Base-by-base conservation (phyloP, 2,113 vertebrate genomes). In the Albula goreensis region DNA sequence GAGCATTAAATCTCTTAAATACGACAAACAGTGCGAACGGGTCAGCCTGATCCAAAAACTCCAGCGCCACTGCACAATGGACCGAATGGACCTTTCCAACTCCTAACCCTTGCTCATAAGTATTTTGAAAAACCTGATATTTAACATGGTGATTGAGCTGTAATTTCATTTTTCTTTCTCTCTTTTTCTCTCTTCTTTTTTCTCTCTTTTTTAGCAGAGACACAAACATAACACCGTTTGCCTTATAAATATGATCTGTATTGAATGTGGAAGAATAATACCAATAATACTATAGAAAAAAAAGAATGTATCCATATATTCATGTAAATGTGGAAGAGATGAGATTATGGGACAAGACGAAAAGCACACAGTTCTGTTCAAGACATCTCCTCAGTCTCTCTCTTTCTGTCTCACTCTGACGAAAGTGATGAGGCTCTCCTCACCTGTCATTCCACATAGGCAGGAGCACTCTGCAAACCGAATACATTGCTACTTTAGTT, bases 271-370 rank as follows among this genome's bases (percentile, higher is more conserved):
- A 10, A 31, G 22, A n/a, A 31, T 2, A 70, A 70, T 1, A 74
- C 2, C 2, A 74, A 74, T 31, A 74, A 22, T 7, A 25, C 70
- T 8, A 31, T 2, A 74, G 70, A 74, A 74, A 31, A n/a, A 74
- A 74, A 74, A 66, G 4, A 5, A 74, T 31, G 9, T n/a, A 52
- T 81, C 80, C 48, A 50, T 52, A 53, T 81, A 53, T 52, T 51
- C 80, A 51, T n/a, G 51, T 52, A 52, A 52, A 7, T 52, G 17
- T 41, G 22, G 80, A 81, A 19, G 80, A 53, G n/a, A 81, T 52
- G 80, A 81, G 50, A 51, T 53, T 81, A 25, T 50, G 50, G 70
- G 70, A 50, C 50, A 12, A 81, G 80, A 81, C n/a, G 80, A 81
- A 52, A 81, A 52, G 50, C 17, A 66, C 60, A 66, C 17, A n/a